Base-by-base conservation (phyloP, 2,113 vertebrate genomes). In the Xiphophorus maculatus region DNA sequence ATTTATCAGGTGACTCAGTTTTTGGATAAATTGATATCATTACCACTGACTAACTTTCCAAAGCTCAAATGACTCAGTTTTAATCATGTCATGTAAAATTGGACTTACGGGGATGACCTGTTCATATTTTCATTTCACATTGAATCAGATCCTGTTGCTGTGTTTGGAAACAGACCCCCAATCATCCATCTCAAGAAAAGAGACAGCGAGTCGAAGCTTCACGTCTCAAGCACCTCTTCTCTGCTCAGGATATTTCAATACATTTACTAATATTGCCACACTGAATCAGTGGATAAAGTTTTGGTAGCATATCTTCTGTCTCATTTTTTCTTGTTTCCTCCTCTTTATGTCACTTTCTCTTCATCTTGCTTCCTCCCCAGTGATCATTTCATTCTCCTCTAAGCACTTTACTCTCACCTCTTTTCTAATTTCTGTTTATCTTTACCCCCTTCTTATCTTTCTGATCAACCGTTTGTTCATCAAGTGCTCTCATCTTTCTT, bases 151-250 rank as follows among this genome's bases (percentile, higher is more conserved):
- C 69, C 87, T 91, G 88, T 32, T 32, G 32, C 32, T 32, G 32
- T 32, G 32, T 32, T 5, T 32, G 32, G 79, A 83, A 84, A 89
- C 58, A 77, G 88, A 90, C 35, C 35, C 9, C 35, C 9, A 86
- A 83, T 90, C 81, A 80, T 83, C 75, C 72, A 73, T 87, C 77
- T 78, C 74, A 89, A 88, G 79, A 88, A 86, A 85, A 82, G 73
- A 87, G 79, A 7, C 48, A 37, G 77, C 90, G 89, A 91, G 80
- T 91, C 90, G 91, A 83, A 81, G 81, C 67, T 54, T 84, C 82
- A 71, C 73, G 3, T 80, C 82, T 80, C 60, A 62, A 83, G 76
- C 82, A 84, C 88, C 79, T 89, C 85, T 87, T 89, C 77, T 82
- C 73, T 25, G 75, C 84, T 84, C 76, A 69, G 79, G 72, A 71